These are phyloP conservation scores for Pelusios castaneus DNA, from an alignment of 2,113 vertebrate genomes.

Conservation along the genomic window DNA sequence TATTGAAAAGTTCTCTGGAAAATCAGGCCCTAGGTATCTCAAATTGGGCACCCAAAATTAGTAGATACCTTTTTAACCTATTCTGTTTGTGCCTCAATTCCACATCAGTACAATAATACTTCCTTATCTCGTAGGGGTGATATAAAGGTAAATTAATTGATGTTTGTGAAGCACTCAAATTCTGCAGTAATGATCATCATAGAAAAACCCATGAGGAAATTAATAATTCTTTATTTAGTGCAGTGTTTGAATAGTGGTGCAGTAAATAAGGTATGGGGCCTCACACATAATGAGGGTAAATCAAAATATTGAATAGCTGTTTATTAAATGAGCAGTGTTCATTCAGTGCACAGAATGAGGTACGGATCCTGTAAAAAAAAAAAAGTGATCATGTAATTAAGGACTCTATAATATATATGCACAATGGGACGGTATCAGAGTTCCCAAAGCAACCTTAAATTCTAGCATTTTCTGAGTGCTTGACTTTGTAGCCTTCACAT, in stretches of 20 bases:
- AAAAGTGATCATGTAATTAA: not conserved
- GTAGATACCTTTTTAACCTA: not conserved
- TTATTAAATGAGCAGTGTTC: not conserved
- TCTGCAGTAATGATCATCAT: not conserved
- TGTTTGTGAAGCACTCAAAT: accelerated
- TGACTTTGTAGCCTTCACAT: not conserved
- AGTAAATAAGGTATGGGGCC: not conserved
- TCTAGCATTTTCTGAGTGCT: not conserved
- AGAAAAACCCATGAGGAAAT: not conserved
- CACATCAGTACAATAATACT: not conserved
- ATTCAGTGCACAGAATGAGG: not conserved
- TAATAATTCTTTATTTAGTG: not conserved
- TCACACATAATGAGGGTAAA: accelerated
- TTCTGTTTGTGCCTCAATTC: not conserved
- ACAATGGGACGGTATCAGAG: not conserved
- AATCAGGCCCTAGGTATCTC: not conserved
- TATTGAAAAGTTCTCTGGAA: not conserved
- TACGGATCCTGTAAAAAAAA: not conserved
- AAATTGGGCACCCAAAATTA: not conserved
- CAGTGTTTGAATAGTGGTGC: not conserved
- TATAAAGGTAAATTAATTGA: not conserved
- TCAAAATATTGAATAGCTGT: not conserved
- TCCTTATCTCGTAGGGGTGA: not conserved
- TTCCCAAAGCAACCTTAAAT: not conserved
- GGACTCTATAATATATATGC: not conserved